Base-by-base conservation (phyloP, 2,113 vertebrate genomes). In the Ictalurus punctatus region DNA sequence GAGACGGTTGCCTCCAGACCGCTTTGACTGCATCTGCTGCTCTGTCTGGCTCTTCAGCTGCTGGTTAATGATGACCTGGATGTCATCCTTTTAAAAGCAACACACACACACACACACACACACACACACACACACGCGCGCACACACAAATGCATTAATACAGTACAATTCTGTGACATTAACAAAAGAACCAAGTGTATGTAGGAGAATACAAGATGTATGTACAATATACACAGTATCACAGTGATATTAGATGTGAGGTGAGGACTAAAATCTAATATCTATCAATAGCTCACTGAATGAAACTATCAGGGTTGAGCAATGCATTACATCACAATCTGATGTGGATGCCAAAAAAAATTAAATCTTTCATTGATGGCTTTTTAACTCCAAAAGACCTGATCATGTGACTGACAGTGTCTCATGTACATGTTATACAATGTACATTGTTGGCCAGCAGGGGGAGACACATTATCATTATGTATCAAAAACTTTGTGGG, bases 31-130 rank as follows among this genome's bases (percentile, higher is more conserved):
- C 5, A 25, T 89, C 89, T 90, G 90, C 86, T 92, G 90, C 89
- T 96, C 95, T 9, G 88, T 93, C 93, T 95, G 96, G 63, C 90
- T 92, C 89, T 91, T 94, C 25, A 97, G 95, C 92, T 93, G 96
- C 92, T 96, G 95, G 91, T 95, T 95, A 88, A 97, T 95, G 89
- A 97, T 92, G 85, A 95, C 90, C 93, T 96, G 96, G 92, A 97
- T 96, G 92, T 97, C 97, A 5, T 97, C 97, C 97, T 97, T 90
- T 83, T 34, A 40, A 91, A 90, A 54, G 79, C 48, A 56, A 23
- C 3, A 67, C 16, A 69, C 30, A 69, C 14, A 65, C 30, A 34
- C 34, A 0, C 34, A 34, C 34, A 34, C 34, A 34, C 34, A 34
- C 34, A 34, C 34, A 34, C 34, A 34, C 34, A 34, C 34, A 34